Conservation (phyloP, 2,888 invertebrate genomes). For the Perizoma flavofasciatum region DNA sequence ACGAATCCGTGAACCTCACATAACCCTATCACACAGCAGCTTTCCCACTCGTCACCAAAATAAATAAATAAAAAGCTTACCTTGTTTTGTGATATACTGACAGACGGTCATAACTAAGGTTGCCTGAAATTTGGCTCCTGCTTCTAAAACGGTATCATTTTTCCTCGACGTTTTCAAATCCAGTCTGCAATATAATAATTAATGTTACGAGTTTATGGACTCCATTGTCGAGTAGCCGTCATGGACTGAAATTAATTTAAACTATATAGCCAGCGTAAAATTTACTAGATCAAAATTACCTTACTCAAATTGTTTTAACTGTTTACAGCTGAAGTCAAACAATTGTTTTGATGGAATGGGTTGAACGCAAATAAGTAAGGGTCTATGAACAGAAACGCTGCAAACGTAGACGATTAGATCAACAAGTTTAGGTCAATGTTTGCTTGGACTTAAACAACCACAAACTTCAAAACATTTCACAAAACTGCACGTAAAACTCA, state of each 20-base stretch:
- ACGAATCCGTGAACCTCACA: too few species aligned
- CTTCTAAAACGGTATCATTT: too few species aligned
- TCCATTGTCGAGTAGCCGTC: slow-evolving; percentile 47
- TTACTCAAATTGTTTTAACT: slow-evolving; percentile 26
- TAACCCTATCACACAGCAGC: too few species aligned
- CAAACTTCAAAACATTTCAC: background rate
- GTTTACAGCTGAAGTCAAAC: slow-evolving; percentile 23
- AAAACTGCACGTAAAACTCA: slow-evolving; percentile 10
- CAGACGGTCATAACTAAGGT: too few species aligned
- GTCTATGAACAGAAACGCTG: background rate
- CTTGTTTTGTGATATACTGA: too few species aligned
- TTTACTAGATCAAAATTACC: slow-evolving; percentile 50
- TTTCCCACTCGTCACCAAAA: too few species aligned
- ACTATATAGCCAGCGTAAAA: slow-evolving; percentile 47
- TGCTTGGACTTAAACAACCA: too few species aligned
- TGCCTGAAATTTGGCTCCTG: too few species aligned
- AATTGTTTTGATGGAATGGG: slow-evolving; percentile 25
- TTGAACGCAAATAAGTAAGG: slow-evolving; percentile 9
- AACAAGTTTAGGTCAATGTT: too few species aligned
- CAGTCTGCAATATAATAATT: slow-evolving; percentile 45
- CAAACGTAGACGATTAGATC: background rate
- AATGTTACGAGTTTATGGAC: slow-evolving; percentile 48
- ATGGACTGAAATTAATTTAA: slow-evolving; percentile 60
- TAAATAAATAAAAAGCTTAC: too few species aligned
- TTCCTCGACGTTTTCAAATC: slow-evolving; percentile 28